Evolutionary conservation across 2,113 vertebrate species (phyloP).

Genomic region (Hylia prasina): DNA sequence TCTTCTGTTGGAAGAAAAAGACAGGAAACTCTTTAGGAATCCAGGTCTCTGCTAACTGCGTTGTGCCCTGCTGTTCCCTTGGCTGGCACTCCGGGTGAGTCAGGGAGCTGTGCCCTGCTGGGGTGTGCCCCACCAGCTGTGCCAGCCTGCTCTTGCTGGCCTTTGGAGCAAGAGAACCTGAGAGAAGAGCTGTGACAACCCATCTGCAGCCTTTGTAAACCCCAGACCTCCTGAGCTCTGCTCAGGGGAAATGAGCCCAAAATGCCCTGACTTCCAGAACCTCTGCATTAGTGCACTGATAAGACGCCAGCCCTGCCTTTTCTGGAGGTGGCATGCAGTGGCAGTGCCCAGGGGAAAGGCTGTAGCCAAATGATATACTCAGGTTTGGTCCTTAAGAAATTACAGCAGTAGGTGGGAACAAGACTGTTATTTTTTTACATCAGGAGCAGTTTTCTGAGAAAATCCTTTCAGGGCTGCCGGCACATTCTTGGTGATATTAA

Average conservation of each 20-base stretch:
- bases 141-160: not conserved
- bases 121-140: not conserved
- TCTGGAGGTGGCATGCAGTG: not conserved
- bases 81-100: fast-evolving
- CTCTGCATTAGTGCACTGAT: not conserved
- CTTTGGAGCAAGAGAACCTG: not conserved
- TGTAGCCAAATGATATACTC: not conserved
- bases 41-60: fast-evolving
- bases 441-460: not conserved
- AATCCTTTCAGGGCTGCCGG: not conserved
- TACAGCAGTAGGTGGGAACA: not conserved
- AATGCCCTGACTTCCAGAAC: not conserved
- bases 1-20: not conserved
- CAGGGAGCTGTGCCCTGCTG: not conserved
- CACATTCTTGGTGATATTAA: not conserved
- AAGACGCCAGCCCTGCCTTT: not conserved
- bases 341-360: not conserved
- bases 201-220: not conserved
- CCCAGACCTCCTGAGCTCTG: not conserved
- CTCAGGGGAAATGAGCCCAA: not conserved
- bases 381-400: not conserved
- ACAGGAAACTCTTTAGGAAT: not conserved
- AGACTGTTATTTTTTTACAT: not conserved
- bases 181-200: not conserved
- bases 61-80: not conserved